These are phyloP conservation scores for Telmatherina bonti DNA, from an alignment of 2,797 vertebrate genomes.

Conservation along the genomic window DNA sequence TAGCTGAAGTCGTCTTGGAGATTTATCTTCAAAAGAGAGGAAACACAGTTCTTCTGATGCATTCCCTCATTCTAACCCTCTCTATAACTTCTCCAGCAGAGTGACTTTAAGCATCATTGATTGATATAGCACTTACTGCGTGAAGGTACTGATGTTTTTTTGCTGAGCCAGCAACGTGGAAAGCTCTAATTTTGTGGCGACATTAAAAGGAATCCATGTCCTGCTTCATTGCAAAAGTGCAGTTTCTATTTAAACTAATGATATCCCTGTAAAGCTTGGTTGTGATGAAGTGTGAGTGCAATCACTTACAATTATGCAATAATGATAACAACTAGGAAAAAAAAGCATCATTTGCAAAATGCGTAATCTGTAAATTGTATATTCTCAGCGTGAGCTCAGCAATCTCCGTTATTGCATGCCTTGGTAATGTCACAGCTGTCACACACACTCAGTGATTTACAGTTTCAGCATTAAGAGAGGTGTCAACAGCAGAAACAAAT, in stretches of 20 bases:
- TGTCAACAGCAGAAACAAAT: conserved; percentile 77
- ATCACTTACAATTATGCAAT: conserved; percentile 41
- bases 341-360: conserved; percentile 45
- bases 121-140: conserved; percentile 35
- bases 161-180: conserved; percentile 45
- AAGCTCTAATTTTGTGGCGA: conserved; percentile 31
- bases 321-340: neutral
- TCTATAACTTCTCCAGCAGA: conserved; percentile 38
- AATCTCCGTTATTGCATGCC: conserved; percentile 73
- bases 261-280: conserved; percentile 6
- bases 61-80: neutral
- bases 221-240: conserved; percentile 15
- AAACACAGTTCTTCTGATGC: neutral
- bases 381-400: conserved; percentile 65
- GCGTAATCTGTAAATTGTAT: conserved; percentile 47
- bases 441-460: conserved; percentile 72
- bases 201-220: conserved; percentile 39
- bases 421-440: conserved; percentile 75
- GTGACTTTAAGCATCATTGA: conserved; percentile 43
- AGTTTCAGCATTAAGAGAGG: conserved; percentile 75
- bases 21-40: conserved; percentile 6
- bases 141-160: conserved; percentile 50
- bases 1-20: neutral
- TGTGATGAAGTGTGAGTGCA: conserved; percentile 48
- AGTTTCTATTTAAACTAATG: conserved; percentile 41